Evolutionary conservation across 53 echinoderm and acorn worm species (phyloP).

Genomic region (Crossaster papposus): DNA sequence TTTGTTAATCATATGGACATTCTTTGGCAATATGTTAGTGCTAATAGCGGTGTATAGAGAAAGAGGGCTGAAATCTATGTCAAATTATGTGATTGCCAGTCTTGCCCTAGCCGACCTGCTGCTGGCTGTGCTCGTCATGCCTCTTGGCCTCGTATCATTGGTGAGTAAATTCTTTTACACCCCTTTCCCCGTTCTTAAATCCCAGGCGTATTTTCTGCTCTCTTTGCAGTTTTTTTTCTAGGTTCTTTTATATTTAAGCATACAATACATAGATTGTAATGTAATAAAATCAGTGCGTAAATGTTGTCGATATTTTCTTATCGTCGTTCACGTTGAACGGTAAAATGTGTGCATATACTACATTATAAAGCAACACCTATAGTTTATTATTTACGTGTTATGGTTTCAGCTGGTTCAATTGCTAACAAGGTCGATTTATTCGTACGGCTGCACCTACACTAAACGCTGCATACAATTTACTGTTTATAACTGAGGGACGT

Average conservation of each 20-base stretch:
- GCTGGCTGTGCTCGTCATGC: slow-evolving; percentile 89
- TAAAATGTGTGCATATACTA: too few species aligned
- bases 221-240: background rate
- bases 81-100: slow-evolving; percentile 96
- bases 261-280: background rate
- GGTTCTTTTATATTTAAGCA: too few species aligned
- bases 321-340: background rate
- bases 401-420: background rate
- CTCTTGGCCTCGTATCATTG: slow-evolving; percentile 83
- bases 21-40: slow-evolving; percentile 89
- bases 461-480: background rate
- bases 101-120: slow-evolving; percentile 88
- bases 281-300: background rate
- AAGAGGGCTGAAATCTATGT: slow-evolving; percentile 89
- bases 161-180: slow-evolving; percentile 61
- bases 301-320: background rate
- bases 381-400: background rate
- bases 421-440: background rate
- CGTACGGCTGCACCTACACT: background rate
- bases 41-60: slow-evolving; percentile 95
- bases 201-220: background rate
- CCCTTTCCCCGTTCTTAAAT: background rate
- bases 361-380: background rate
- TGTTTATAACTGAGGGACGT: background rate
- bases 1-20: slow-evolving; percentile 81